A percentile compares a stretch with the other conserved stretches of the same genome.
These are phyloP conservation scores for Buathra laborator DNA, from an alignment of 2,888 invertebrate species.

Conservation along the genomic window DNA sequence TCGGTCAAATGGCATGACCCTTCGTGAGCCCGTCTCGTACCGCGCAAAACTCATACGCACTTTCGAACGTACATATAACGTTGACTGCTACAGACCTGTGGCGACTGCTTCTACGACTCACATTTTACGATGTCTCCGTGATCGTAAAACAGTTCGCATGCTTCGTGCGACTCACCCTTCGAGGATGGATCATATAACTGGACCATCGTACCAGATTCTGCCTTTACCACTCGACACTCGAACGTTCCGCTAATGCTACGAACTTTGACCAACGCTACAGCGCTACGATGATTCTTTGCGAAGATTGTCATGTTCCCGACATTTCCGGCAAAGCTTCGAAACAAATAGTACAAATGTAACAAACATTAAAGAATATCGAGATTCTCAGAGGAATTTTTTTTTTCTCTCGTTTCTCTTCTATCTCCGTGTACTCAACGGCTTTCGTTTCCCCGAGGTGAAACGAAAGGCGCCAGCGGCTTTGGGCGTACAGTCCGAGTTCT, in stretches of 20 bases:
- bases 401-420: background rate
- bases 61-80: slow-evolving; percentile 11
- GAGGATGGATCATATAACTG: slow-evolving; percentile 33
- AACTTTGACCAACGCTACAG: slow-evolving; percentile 66
- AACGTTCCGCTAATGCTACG: slow-evolving; percentile 56
- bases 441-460: slow-evolving; percentile 27
- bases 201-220: slow-evolving; percentile 1
- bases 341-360: background rate
- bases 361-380: background rate
- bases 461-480: slow-evolving; percentile 74
- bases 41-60: slow-evolving; percentile 22
- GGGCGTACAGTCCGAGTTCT: slow-evolving; percentile 74
- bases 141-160: slow-evolving; percentile 56
- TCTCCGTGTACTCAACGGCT: background rate
- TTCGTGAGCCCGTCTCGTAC: slow-evolving; percentile 65
- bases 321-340: background rate
- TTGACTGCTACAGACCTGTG: background rate
- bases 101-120: background rate
- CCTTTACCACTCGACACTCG: background rate
- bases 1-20: slow-evolving; percentile 70
- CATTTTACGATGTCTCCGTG: slow-evolving; percentile 55
- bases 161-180: slow-evolving; percentile 11
- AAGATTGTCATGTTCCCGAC: background rate
- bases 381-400: background rate
- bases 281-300: slow-evolving; percentile 44